Conservation (phyloP, 2,888 invertebrate species). For the Coremacera marginata region DNA sequence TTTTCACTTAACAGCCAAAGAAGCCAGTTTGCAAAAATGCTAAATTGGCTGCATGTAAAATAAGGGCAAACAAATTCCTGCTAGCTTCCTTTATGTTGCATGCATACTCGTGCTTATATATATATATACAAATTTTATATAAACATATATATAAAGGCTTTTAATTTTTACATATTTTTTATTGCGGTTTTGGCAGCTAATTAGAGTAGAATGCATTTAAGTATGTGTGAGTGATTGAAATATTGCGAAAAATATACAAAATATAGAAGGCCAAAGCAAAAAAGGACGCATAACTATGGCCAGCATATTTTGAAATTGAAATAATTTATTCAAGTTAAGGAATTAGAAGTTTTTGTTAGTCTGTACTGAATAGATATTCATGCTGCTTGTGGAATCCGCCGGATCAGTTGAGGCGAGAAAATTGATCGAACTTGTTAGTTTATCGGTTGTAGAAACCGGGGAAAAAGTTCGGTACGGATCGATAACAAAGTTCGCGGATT, state of each 20-base stretch:
- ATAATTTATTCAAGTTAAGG: neutral
- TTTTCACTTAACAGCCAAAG: constrained; percentile 32
- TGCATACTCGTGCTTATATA: neutral
- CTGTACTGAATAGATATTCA: no score
- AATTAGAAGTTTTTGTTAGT: no score
- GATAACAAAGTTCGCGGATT: no score
- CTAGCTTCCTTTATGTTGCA: neutral
- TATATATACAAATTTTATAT: constrained; percentile 14
- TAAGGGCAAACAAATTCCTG: neutral
- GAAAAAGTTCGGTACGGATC: no score
- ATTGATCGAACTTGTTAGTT: no score
- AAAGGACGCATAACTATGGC: no score
- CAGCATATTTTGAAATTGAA: no score
- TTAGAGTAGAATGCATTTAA: constrained; percentile 39
- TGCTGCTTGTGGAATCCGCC: no score
- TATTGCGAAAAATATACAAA: no score
- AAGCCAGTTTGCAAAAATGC: constrained; percentile 8
- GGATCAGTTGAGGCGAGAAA: no score
- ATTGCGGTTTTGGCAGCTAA: constrained; percentile 24
- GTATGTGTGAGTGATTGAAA: neutral
- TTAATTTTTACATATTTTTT: constrained; percentile 35
- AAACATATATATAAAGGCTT: constrained; percentile 21
- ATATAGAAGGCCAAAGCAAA: no score
- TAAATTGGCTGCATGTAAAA: constrained; percentile 4
- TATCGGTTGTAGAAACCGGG: no score